phyloP scores from a whole-genome alignment of 2,888 invertebrate genomes.

The Stictocephala bisonia region DNA sequence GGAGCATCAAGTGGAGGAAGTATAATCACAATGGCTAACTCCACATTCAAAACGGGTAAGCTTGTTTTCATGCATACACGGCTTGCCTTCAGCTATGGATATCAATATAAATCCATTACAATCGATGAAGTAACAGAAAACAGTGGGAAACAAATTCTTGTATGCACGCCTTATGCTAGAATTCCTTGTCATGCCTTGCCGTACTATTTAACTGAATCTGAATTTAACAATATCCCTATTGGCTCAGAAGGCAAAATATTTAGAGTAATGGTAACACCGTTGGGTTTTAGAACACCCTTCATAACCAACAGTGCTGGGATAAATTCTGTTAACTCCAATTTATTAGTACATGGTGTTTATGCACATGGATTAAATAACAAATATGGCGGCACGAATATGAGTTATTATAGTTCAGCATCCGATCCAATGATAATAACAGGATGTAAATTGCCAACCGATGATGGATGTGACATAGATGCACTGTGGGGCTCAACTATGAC shows the following conservation, averaged over 20 bases:
- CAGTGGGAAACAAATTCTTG: background rate
- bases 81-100: background rate
- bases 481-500: background rate
- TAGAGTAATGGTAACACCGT: background rate
- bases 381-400: background rate
- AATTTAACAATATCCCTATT: conserved; percentile 11
- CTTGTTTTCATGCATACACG: background rate
- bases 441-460: background rate
- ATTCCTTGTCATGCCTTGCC: conserved; percentile 4
- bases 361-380: conserved; percentile 21
- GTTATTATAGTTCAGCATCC: background rate
- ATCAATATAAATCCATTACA: conserved; percentile 1
- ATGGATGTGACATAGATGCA: background rate
- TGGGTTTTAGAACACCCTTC: conserved; percentile 11
- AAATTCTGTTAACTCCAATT: background rate
- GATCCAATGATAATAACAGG: background rate
- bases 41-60: background rate
- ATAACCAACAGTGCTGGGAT: conserved; percentile 7
- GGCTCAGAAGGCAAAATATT: background rate
- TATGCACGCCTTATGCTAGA: background rate
- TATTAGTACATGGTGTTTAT: background rate
- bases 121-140: background rate
- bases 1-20: background rate
- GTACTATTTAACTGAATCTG: conserved; percentile 1
- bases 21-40: background rate